Conservation (phyloP, 2,113 vertebrate species). For the Eubucco bourcierii region DNA sequence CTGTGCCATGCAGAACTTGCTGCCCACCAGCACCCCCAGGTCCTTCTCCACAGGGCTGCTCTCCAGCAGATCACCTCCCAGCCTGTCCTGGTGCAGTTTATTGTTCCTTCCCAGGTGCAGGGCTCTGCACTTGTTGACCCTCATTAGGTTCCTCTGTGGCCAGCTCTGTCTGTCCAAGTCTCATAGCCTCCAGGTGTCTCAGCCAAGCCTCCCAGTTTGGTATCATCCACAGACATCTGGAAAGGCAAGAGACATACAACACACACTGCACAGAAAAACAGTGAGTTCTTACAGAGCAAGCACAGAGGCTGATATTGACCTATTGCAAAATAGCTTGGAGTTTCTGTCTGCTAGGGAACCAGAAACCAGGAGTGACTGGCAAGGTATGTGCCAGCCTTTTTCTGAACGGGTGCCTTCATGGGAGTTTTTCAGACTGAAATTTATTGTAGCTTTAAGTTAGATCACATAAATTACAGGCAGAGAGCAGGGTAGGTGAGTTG, state of each 20-base stretch:
- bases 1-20: no score
- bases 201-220: no score
- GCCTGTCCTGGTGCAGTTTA: no score
- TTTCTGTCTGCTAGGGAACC: neutral
- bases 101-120: no score
- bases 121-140: no score
- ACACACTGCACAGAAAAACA: accelerated
- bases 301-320: neutral
- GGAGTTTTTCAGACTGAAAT: neutral
- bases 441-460: neutral
- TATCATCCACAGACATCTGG: neutral
- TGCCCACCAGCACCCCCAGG: no score
- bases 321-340: neutral
- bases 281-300: neutral
- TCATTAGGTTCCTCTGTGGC: no score
- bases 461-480: neutral
- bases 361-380: neutral
- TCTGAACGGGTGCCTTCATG: neutral
- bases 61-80: no score
- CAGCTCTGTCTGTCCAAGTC: no score
- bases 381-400: accelerated
- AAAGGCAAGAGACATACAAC: neutral
- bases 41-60: no score
- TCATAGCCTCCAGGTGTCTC: no score
- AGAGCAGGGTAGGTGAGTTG: neutral